Base-by-base conservation (phyloP, 2,888 invertebrate genomes). In the Bedellia somnulentella region DNA sequence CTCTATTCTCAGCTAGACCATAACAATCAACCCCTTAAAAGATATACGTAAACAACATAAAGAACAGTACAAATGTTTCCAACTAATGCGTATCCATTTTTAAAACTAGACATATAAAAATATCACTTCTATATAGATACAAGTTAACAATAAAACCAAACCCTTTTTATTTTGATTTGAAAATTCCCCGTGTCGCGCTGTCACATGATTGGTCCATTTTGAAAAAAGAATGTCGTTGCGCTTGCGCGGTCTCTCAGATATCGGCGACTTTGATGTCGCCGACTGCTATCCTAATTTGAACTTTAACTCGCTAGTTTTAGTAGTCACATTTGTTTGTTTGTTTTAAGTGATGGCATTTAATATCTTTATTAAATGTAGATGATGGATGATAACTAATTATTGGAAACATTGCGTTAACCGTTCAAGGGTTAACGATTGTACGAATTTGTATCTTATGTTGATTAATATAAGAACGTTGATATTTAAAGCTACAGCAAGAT, bases 301-400 rank as follows among this genome's bases (percentile, higher is more conserved):
- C n/a, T n/a, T n/a, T n/a, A n/a, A n/a, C n/a, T n/a, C n/a, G n/a
- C n/a, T n/a, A 2, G 6, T 9, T 4, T 16, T 33, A 46, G 28
- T 33, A 39, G 37, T 24, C 11, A 35, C 28, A 37, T 41, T 41
- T 6, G 27, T 29, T 21, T 32, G 36, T 15, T 27, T 33, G 35
- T 30, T 14, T 26, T 30, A 36, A 39, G 43, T 40, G 45, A 54
- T 53, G 60, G 63, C 61, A 64, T 66, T 66, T 63, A 59, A 68
- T 68, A 66, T 63, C 67, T 68, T 60, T 68, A 66, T 68, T 66
- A 66, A 54, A 57, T 52, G 57, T 48, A 47, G 66, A 63, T 66
- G 66, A 68, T 66, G 59, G 66, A 68, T 66, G 67, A 66, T 66
- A 66, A 66, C 63, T 68, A 68, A 68, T 68, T 66, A 68, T 64